phyloP scores from a whole-genome alignment of 2,797 vertebrate genomes.

The Cichlasoma orientale region DNA sequence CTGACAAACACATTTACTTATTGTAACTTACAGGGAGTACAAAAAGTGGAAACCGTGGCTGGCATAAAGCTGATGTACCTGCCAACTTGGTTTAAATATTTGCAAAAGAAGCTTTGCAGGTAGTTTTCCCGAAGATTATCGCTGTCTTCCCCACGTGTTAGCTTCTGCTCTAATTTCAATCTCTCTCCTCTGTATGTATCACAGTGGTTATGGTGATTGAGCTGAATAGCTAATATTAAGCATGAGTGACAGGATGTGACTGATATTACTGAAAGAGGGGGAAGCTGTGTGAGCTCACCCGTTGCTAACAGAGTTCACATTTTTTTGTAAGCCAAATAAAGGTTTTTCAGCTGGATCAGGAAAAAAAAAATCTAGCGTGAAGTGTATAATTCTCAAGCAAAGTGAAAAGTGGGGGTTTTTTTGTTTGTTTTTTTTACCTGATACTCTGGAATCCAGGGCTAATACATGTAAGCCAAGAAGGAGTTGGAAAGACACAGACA shows the following conservation, averaged over 20 bases:
- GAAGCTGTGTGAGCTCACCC: constrained; percentile 39
- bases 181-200: constrained; percentile 28
- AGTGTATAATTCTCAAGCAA: constrained; percentile 47
- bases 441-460: constrained; percentile 91
- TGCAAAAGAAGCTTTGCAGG: constrained; percentile 42
- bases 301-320: constrained; percentile 14
- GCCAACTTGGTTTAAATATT: constrained; percentile 52
- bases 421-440: constrained; percentile 76
- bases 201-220: constrained; percentile 47
- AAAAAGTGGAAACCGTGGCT: constrained; percentile 55
- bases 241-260: constrained; percentile 54
- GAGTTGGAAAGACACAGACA: constrained; percentile 68
- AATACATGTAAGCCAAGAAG: constrained; percentile 82
- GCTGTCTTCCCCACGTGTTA: constrained; percentile 42
- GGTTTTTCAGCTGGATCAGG: constrained; percentile 29
- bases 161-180: constrained; percentile 55
- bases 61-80: constrained; percentile 62
- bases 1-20: constrained; percentile 78
- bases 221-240: constrained; percentile 43
- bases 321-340: constrained; percentile 30
- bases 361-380: constrained; percentile 16
- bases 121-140: constrained; percentile 29
- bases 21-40: constrained; percentile 64
- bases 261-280: constrained; percentile 30
- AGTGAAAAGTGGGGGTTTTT: constrained; percentile 71